Conservation (phyloP, 2,888 invertebrate species). For the Brachylomia viminalis region DNA sequence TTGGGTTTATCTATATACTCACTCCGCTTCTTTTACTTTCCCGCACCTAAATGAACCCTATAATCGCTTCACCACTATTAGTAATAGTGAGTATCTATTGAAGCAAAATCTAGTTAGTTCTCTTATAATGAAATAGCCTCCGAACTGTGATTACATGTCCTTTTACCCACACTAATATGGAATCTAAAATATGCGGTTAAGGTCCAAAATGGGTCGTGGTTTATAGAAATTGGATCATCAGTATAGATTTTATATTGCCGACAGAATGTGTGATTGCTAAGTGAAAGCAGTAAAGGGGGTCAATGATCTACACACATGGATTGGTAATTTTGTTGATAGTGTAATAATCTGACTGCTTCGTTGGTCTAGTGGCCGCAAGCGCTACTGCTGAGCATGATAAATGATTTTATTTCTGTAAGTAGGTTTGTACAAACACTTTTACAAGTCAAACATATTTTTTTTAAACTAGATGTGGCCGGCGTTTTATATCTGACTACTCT, state of each 20-base stretch:
- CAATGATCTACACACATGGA: slow-evolving; percentile 5
- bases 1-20: no score
- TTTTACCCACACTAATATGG: slow-evolving; percentile 3
- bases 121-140: slow-evolving; percentile 30
- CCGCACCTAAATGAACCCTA: no score
- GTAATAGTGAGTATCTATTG: slow-evolving; percentile 16
- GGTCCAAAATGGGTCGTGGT: slow-evolving; percentile 7
- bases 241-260: slow-evolving; percentile 38
- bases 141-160: slow-evolving; percentile 32
- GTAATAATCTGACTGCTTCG: not conserved
- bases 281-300: slow-evolving; percentile 29
- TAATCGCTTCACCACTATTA: no score
- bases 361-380: not conserved
- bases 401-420: no score
- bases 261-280: slow-evolving; percentile 37
- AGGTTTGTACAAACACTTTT: no score
- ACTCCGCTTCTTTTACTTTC: no score
- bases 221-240: slow-evolving; percentile 11
- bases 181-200: not conserved
- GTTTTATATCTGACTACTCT: no score
- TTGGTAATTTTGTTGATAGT: not conserved
- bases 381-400: no score
- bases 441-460: no score
- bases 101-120: slow-evolving; percentile 28
- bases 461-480: no score